Conservation (phyloP, 1,140 invertebrate species). For the Melitaea cinxia region DNA sequence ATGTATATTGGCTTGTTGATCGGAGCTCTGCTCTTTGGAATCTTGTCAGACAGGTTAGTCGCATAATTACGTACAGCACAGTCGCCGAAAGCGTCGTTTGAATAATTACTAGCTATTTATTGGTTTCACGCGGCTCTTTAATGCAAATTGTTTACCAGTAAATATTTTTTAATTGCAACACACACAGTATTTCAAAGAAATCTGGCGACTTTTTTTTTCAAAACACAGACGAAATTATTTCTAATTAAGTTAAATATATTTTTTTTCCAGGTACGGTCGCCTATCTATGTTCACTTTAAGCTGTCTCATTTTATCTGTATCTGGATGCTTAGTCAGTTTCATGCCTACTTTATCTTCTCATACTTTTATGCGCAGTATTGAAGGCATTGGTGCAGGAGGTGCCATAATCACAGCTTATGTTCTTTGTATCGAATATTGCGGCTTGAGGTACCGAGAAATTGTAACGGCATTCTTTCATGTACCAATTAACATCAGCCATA, state of each 20-base stretch:
- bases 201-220: slow-evolving; percentile 16
- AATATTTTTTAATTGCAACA: background rate
- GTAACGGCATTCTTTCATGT: slow-evolving; percentile 58
- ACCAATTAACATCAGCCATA: slow-evolving; percentile 57
- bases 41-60: slow-evolving; percentile 56
- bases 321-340: slow-evolving; percentile 49
- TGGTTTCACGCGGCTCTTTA: background rate
- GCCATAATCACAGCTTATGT: slow-evolving; percentile 59
- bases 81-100: background rate
- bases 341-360: slow-evolving; percentile 50
- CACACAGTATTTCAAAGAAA: background rate
- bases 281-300: slow-evolving; percentile 42
- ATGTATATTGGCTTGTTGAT: slow-evolving; percentile 53
- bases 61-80: background rate
- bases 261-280: slow-evolving; percentile 52
- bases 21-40: slow-evolving; percentile 58
- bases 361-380: slow-evolving; percentile 51
- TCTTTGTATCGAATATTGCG: slow-evolving; percentile 55
- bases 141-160: background rate
- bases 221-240: no score
- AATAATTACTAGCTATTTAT: background rate
- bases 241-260: slow-evolving; percentile 11
- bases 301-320: slow-evolving; percentile 43
- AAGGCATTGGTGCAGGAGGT: slow-evolving; percentile 59
- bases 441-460: slow-evolving; percentile 49